Conservation (phyloP, 2,888 invertebrate species). For the Drosophila lutescens region DNA sequence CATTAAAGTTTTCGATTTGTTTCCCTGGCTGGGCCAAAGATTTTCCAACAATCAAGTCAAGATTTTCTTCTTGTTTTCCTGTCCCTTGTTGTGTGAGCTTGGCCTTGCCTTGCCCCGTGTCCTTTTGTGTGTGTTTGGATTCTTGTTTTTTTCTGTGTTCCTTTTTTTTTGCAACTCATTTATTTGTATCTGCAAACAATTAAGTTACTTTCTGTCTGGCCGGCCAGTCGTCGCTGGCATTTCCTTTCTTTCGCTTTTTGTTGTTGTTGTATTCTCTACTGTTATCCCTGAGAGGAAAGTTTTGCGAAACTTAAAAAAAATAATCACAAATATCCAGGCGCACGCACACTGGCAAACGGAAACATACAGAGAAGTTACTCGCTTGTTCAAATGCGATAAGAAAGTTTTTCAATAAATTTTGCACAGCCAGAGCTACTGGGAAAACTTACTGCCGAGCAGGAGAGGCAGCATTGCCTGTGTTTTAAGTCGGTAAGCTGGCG, state of each 20-base stretch:
- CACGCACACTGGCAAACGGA: constrained; percentile 29
- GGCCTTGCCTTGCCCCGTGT: constrained; percentile 22
- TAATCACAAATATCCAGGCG: constrained; percentile 63
- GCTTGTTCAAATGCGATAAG: constrained; percentile 73
- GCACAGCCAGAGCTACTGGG: constrained; percentile 57
- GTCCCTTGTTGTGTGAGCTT: constrained; percentile 22
- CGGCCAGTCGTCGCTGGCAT: constrained; percentile 33
- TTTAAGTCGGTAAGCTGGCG: constrained; percentile 71
- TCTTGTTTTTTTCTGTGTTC: neutral
- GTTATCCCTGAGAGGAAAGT: constrained; percentile 56
- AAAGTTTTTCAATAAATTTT: constrained; percentile 81
- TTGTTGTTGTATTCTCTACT: neutral
- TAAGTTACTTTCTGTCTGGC: constrained; percentile 57
- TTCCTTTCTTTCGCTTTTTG: constrained; percentile 13
- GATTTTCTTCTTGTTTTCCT: constrained; percentile 37
- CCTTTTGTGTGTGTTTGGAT: constrained; percentile 15
- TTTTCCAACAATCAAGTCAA: constrained; percentile 42
- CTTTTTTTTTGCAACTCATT: constrained; percentile 63
- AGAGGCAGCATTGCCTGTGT: constrained; percentile 6
- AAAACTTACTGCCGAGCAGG: constrained; percentile 57
- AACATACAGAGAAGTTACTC: constrained; percentile 40
- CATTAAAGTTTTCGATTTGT: constrained; percentile 53
- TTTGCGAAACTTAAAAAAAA: constrained; percentile 57
- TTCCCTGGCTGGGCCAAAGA: constrained; percentile 36
- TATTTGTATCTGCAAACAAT: constrained; percentile 78